A percentile compares a stretch with the other conserved stretches of the same genome.
Conservation (phyloP, 1,140 invertebrate genomes). For the Drosophila pandora region DNA sequence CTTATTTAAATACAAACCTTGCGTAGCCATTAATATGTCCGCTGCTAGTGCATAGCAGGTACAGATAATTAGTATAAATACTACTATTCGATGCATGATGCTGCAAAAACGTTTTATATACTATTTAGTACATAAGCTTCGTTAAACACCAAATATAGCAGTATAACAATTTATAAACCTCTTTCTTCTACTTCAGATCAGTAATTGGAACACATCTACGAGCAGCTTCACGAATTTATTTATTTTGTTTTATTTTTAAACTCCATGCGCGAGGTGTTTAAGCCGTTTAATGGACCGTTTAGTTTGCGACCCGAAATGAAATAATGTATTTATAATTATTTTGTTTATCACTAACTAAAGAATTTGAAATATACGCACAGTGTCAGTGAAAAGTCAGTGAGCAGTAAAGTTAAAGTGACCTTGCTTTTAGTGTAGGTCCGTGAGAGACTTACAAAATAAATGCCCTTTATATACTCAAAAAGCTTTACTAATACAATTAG, state of each 20-base stretch:
- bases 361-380: conserved; percentile 33
- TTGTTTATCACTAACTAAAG: conserved; percentile 19
- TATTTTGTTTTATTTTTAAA: conserved; percentile 21
- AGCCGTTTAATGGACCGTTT: conserved; percentile 65
- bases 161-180: conserved; percentile 11
- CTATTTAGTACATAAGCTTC: background rate
- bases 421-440: background rate
- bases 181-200: conserved; percentile 18
- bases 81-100: conserved; percentile 51
- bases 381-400: conserved; percentile 38
- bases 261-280: conserved; percentile 40
- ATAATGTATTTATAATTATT: conserved; percentile 47
- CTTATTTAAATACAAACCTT: conserved; percentile 19
- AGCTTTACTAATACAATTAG: conserved; percentile 7
- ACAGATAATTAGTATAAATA: conserved; percentile 47
- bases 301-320: conserved; percentile 37
- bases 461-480: conserved; percentile 10
- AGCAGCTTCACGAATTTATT: conserved; percentile 14
- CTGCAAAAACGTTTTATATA: conserved; percentile 28
- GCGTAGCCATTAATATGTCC: conserved; percentile 86
- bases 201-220: conserved; percentile 29
- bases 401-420: conserved; percentile 13
- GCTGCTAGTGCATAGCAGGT: conserved; percentile 54
- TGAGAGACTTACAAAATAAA: background rate
- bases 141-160: background rate